These are phyloP conservation scores for Heliothis subflexa DNA, from an alignment of 1,140 invertebrate genomes.

Conservation along the genomic window DNA sequence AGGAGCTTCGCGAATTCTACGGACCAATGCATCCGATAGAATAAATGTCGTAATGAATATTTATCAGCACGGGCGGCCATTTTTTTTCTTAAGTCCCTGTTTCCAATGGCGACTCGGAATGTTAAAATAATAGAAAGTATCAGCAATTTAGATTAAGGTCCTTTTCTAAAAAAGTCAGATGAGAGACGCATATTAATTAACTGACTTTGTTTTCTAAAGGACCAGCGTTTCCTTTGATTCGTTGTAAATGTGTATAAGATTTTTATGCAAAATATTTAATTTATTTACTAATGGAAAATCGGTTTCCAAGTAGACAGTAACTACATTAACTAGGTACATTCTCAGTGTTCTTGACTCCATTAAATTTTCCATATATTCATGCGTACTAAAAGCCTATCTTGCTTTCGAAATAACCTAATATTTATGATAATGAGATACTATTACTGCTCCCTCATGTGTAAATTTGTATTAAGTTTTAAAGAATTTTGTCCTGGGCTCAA, in stretches of 20 bases:
- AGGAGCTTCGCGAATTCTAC: constrained; percentile 4
- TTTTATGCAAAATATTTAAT: neutral
- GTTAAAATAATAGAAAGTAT: constrained; percentile 34
- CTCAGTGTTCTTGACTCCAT: too few relatives aligned
- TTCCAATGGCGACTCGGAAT: constrained; percentile 9
- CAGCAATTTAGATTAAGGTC: constrained; percentile 34
- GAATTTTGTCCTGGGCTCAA: constrained; percentile 4
- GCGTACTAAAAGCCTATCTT: neutral
- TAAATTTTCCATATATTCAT: neutral
- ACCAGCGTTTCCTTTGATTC: neutral
- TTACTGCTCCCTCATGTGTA: constrained; percentile 1
- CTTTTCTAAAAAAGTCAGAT: neutral
- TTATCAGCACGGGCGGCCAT: constrained; percentile 11
- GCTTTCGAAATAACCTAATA: neutral
- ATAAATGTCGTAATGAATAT: constrained; percentile 33
- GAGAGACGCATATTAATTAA: constrained; percentile 23
- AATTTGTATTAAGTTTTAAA: neutral
- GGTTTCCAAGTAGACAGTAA: too few relatives aligned
- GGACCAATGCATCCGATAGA: constrained; percentile 22
- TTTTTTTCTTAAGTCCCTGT: constrained; percentile 10
- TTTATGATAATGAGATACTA: constrained; percentile 4
- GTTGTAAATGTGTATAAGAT: neutral
- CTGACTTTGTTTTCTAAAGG: neutral
- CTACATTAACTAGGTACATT: too few relatives aligned
- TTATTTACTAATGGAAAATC: too few relatives aligned